These are phyloP conservation scores for Drosophila sucinea DNA, from an alignment of 1,140 invertebrate genomes.

Conservation along the genomic window DNA sequence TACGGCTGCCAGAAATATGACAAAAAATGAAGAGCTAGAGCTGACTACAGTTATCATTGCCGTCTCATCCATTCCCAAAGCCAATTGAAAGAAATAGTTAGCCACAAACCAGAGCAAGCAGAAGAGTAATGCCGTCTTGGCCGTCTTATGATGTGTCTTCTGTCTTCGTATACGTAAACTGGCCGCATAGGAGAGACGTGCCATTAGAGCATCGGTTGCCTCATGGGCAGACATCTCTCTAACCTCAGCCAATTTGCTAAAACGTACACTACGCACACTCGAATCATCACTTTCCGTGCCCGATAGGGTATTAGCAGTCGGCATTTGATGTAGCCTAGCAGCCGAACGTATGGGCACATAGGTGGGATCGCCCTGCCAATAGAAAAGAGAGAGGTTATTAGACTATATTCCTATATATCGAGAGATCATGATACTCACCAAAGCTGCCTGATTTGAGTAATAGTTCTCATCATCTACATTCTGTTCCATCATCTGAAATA, in stretches of 20 bases:
- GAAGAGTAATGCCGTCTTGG: conserved; percentile 90
- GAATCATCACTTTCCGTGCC: conserved; percentile 93
- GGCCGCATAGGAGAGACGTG: conserved; percentile 92
- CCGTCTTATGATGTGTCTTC: conserved; percentile 85
- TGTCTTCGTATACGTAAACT: conserved; percentile 86
- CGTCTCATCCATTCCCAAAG: conserved; percentile 89
- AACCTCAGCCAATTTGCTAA: conserved; percentile 93
- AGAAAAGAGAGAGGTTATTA: not conserved
- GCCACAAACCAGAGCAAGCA: conserved; percentile 88
- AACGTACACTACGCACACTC: conserved; percentile 89
- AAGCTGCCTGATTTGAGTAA: conserved; percentile 82
- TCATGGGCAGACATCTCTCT: conserved; percentile 91
- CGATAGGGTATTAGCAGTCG: conserved; percentile 86
- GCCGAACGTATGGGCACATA: conserved; percentile 92
- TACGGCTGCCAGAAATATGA: conserved; percentile 90
- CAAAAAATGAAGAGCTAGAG: conserved; percentile 93
- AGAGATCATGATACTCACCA: conserved; percentile 23
- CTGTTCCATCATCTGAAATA: conserved; percentile 86
- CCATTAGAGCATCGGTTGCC: conserved; percentile 92
- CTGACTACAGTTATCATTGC: conserved; percentile 92
- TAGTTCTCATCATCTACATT: conserved; percentile 87
- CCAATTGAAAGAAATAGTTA: conserved; percentile 87
- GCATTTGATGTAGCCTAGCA: conserved; percentile 37
- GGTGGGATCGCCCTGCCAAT: conserved; percentile 89
- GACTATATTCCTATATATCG: not conserved